Evolutionary conservation across 1,140 invertebrate genomes (phyloP).

Genomic region (Drosophila watanabei): DNA sequence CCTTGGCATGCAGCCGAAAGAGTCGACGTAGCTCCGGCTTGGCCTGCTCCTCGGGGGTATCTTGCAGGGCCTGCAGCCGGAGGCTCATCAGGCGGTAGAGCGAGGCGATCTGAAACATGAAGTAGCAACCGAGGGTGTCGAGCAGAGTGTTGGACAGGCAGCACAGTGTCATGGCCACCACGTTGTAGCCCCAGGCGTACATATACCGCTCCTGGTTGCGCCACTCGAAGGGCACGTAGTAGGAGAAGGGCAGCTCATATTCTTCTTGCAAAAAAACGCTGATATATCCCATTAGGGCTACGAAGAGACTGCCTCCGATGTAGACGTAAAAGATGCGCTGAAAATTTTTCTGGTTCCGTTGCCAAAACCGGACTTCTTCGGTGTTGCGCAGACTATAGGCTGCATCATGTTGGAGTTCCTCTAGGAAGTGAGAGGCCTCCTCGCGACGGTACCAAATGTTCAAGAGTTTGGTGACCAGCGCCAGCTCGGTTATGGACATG

Average conservation of each 20-base stretch:
- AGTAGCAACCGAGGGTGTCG: conserved; percentile 72
- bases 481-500: conserved; percentile 70
- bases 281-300: conserved; percentile 38
- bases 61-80: conserved; percentile 47
- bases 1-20: conserved; percentile 47
- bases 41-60: conserved; percentile 36
- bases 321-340: conserved; percentile 52
- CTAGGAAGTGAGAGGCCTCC: conserved; percentile 33
- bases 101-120: conserved; percentile 67
- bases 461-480: conserved; percentile 59
- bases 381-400: conserved; percentile 17
- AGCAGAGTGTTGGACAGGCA: conserved; percentile 59
- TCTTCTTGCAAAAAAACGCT: conserved; percentile 55
- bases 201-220: conserved; percentile 48
- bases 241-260: conserved; percentile 70
- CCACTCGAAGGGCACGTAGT: conserved; percentile 79
- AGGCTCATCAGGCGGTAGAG: conserved; percentile 62
- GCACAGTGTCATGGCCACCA: conserved; percentile 67
- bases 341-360: conserved; percentile 44
- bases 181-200: conserved; percentile 71
- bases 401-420: conserved; percentile 31
- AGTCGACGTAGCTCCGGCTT: conserved; percentile 41
- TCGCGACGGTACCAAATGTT: conserved; percentile 64
- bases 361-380: conserved; percentile 47
- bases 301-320: conserved; percentile 32